A percentile compares a stretch with the other conserved stretches of the same genome.
Evolutionary conservation across 2,797 vertebrate species (phyloP).

Genomic region (Myotis findleyi): DNA sequence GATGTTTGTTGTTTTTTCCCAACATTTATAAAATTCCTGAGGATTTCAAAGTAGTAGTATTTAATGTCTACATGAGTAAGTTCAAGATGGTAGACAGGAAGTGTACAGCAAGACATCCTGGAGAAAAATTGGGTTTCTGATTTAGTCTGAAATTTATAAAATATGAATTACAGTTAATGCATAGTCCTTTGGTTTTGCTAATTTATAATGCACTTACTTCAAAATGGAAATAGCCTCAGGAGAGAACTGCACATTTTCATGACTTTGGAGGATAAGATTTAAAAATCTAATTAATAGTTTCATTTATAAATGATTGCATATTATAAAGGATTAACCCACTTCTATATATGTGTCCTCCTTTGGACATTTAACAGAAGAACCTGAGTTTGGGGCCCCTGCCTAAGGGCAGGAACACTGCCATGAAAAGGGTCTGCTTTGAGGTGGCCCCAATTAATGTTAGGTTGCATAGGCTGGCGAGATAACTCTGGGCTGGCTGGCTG

Average conservation of each 20-base stretch:
- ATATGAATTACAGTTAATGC: conserved; percentile 49
- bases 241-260: conserved; percentile 50
- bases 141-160: conserved; percentile 26
- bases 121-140: conserved; percentile 62
- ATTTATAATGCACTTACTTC: conserved; percentile 64
- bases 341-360: conserved; percentile 40
- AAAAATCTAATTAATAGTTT: conserved; percentile 71
- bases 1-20: background rate
- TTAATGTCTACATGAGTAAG: conserved; percentile 54
- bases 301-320: conserved; percentile 56
- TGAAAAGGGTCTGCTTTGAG: background rate
- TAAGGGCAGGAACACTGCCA: background rate
- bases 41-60: conserved; percentile 28
- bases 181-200: conserved; percentile 41
- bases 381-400: background rate
- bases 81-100: background rate
- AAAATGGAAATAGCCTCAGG: conserved; percentile 44
- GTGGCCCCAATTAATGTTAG: background rate
- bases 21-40: background rate
- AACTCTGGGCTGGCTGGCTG: background rate
- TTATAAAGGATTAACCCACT: conserved; percentile 40
- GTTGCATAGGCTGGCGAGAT: background rate
- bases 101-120: background rate
- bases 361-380: background rate
- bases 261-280: conserved; percentile 58